Base-by-base conservation (phyloP, 2,888 invertebrate genomes). In the Plutella xylostella region DNA sequence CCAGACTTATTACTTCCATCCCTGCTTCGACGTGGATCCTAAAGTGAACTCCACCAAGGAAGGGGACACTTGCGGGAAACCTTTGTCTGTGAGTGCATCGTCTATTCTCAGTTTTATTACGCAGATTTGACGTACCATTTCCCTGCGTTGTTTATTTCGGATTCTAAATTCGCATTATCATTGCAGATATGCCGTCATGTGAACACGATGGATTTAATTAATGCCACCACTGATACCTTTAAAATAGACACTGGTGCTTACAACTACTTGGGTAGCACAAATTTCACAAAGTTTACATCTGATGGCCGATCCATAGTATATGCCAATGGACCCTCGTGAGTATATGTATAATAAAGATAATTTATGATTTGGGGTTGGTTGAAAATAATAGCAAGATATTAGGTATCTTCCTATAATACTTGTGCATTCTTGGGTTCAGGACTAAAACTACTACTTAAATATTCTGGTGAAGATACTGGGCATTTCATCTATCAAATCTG, bases 1-100 rank as follows among this genome's bases (percentile, higher is more conserved):
- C 38, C 61, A 55, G 25, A 77, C 70, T 7, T 84, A 69, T 53
- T 79, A 61, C 47, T 84, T 68, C 55, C 77, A 80, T 54, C 85
- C 85, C 14, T 85, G 85, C 53, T 58, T 51, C 33, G 77, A 84
- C 58, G 42, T 61, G 2, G 21, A 51, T 35, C 57, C 61, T n/a
- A 54, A 58, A 37, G 49, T 61, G 3, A 68, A 64, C 28, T 53
- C 52, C 18, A 49, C 58, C 11, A 51, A 42, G 19, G 3, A 1
- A n/a, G 44, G 49, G 2, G 64, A 64, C 47, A 61, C 62, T n/a
- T 74, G 72, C 50, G 47, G 45, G 1, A 51, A 47, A 20, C 57
- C 67, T 41, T 54, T 78, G 51, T 59, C 76, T 56, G 82, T 82
- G 63, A 68, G 74, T 53, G 44, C 22, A 22, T 39, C 43, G 33